Conservation (phyloP, 2,797 vertebrate genomes). For the Sebastes minor region DNA sequence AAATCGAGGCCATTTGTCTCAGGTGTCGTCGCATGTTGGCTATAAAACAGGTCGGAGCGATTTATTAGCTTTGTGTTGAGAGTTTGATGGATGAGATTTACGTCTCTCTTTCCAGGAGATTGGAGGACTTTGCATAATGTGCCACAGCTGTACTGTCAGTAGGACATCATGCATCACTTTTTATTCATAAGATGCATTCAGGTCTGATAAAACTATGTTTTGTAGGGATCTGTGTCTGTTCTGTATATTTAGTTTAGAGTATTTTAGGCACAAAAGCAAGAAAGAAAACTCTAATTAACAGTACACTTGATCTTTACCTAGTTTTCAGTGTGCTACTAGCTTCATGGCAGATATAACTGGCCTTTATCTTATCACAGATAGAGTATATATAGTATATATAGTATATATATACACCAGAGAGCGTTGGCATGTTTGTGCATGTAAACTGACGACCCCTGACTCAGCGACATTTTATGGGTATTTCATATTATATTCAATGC, state of each 20-base stretch:
- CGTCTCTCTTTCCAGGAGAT: neutral
- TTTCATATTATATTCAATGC: too few relatives aligned
- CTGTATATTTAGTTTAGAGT: neutral
- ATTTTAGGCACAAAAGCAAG: neutral
- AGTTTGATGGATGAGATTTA: constrained; percentile 14
- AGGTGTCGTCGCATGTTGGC: neutral
- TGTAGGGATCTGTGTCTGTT: neutral
- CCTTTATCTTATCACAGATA: neutral
- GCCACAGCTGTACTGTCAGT: neutral
- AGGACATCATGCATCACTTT: neutral
- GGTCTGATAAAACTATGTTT: neutral
- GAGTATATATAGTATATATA: too few relatives aligned
- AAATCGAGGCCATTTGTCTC: constrained; percentile 10
- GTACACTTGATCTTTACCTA: neutral
- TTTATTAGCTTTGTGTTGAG: constrained; percentile 22
- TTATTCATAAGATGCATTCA: constrained; percentile 28
- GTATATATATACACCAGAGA: neutral
- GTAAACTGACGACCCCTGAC: too few relatives aligned
- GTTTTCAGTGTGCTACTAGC: neutral
- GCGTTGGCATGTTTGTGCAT: neutral
- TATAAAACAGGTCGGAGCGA: neutral
- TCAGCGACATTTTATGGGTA: too few relatives aligned
- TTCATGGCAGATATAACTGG: neutral
- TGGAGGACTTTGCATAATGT: constrained; percentile 29
- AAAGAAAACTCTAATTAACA: neutral